These are phyloP conservation scores for Eurypyga helias DNA, from an alignment of 2,113 vertebrate species.

Conservation along the genomic window DNA sequence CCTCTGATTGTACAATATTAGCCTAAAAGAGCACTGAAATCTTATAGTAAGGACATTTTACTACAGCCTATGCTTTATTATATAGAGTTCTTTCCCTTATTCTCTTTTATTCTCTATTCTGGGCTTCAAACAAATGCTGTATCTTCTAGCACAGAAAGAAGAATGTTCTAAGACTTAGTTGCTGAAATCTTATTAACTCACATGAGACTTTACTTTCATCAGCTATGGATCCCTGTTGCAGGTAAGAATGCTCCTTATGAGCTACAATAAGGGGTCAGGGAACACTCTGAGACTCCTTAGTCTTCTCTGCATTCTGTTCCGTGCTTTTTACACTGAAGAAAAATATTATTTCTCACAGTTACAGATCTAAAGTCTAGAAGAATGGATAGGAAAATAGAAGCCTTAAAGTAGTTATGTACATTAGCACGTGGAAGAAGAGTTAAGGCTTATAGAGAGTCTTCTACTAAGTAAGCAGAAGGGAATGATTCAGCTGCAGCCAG, in stretches of 20 bases:
- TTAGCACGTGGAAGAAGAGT: background rate
- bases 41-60: fast-evolving
- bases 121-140: background rate
- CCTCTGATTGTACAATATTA: fast-evolving
- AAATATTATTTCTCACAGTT: background rate
- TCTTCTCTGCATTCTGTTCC: background rate
- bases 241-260: background rate
- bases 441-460: background rate
- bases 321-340: background rate
- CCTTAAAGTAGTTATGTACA: background rate
- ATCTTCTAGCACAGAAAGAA: background rate
- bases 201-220: fast-evolving
- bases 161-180: fast-evolving
- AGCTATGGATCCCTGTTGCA: background rate
- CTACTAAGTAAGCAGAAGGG: background rate
- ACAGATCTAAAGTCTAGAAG: background rate
- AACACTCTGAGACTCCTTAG: background rate
- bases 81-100: background rate
- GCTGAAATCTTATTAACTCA: background rate
- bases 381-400: background rate
- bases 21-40: background rate
- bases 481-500: background rate
- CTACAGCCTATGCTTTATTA: background rate
- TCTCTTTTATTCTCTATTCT: background rate
- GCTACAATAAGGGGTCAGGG: fast-evolving